Percentiles rank a stretch among this genome's conserved stretches.
phyloP scores from a whole-genome alignment of 1,140 invertebrate genomes.

The Adelges cooleyi region DNA sequence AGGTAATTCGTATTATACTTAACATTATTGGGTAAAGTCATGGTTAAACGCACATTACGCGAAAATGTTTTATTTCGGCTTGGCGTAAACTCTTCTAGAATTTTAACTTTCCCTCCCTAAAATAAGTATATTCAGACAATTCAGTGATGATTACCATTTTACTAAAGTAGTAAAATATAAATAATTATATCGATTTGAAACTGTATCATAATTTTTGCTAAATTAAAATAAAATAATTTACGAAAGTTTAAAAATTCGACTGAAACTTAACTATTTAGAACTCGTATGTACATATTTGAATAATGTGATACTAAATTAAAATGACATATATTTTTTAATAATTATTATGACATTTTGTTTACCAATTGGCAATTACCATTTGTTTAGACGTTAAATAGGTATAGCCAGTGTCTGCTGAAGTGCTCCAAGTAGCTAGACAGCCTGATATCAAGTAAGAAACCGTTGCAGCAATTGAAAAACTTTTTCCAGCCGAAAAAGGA shows the following conservation, averaged over 20 bases:
- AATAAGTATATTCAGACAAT: not conserved
- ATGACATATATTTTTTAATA: no score
- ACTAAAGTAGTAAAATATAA: no score
- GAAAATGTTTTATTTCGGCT: constrained; percentile 12
- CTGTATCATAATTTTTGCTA: no score
- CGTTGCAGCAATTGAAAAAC: not conserved
- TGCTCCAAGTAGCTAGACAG: constrained; percentile 2
- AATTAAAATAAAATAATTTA: no score
- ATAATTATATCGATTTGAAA: no score
- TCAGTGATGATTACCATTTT: not conserved
- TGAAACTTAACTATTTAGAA: no score
- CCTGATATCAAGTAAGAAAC: not conserved
- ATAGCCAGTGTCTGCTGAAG: constrained; percentile 11
- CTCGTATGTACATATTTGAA: no score
- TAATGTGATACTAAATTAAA: no score
- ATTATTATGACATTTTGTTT: no score
- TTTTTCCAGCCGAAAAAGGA: not conserved
- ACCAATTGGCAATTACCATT: not conserved
- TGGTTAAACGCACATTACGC: not conserved
- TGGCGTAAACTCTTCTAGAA: not conserved
- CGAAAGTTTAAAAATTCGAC: no score
- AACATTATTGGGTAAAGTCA: constrained; percentile 9
- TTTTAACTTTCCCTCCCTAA: constrained; percentile 21
- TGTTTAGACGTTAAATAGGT: constrained; percentile 11
- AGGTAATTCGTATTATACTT: not conserved